Evolutionary conservation across 2,888 invertebrate species (phyloP).

Genomic region (Smittia aterrima): DNA sequence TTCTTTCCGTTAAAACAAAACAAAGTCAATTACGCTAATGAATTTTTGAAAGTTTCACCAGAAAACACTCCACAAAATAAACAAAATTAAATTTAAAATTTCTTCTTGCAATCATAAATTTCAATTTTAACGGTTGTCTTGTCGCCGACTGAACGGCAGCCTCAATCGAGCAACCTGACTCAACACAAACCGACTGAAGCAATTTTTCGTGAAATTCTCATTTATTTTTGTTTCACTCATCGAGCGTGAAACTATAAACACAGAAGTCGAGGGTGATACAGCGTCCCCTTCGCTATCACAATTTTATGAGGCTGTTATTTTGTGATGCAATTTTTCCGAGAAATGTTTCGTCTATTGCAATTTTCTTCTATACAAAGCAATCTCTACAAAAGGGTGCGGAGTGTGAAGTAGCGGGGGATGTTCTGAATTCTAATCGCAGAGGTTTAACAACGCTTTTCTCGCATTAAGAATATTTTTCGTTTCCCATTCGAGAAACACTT

Average conservation of each 20-base stretch:
- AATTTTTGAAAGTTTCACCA: not conserved
- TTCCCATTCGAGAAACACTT: not conserved
- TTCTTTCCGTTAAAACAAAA: no score
- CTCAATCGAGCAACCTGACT: constrained; percentile 2
- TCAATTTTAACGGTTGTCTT: constrained; percentile 8
- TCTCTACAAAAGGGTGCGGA: constrained; percentile 24
- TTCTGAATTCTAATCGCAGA: constrained; percentile 15
- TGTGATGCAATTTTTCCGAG: constrained; percentile 27
- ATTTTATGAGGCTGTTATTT: constrained; percentile 26
- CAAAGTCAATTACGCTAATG: not conserved
- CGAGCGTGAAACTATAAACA: not conserved
- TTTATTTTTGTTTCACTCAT: not conserved
- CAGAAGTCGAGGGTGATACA: not conserved
- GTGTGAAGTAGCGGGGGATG: not conserved
- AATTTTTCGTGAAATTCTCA: constrained; percentile 1
- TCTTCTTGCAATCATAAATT: not conserved
- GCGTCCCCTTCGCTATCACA: constrained; percentile 6
- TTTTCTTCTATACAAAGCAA: constrained; percentile 7
- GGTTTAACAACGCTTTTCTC: constrained; percentile 19
- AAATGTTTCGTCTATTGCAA: constrained; percentile 28
- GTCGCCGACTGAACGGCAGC: not conserved
- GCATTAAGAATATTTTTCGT: constrained; percentile 1
- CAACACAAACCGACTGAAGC: constrained; percentile 24
- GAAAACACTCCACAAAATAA: not conserved
- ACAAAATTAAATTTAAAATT: constrained; percentile 3